Evolutionary conservation across 2,113 vertebrate genomes (phyloP).

Genomic region (Paralichthys olivaceus): DNA sequence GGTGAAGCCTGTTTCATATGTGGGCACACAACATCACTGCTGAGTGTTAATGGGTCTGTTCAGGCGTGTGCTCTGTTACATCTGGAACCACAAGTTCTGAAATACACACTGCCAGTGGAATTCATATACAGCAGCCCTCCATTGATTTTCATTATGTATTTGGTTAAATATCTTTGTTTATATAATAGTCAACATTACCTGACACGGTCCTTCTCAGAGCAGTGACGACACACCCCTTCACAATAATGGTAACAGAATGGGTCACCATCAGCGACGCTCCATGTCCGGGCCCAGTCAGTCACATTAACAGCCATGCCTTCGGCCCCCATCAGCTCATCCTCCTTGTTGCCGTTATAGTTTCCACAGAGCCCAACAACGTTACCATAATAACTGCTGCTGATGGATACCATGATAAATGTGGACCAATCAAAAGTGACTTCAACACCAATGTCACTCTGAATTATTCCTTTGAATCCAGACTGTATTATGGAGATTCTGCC

Average conservation of each 20-base stretch:
- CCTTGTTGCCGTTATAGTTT: conserved; percentile 34
- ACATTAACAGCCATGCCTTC: conserved; percentile 11
- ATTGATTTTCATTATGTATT: too few species aligned
- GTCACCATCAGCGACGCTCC: conserved; percentile 26
- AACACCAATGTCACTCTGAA: conserved; percentile 17
- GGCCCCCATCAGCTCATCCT: conserved; percentile 3
- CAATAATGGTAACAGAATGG: conserved; percentile 44
- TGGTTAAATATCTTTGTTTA: too few species aligned
- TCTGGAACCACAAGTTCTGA: too few species aligned
- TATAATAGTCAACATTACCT: conserved; percentile 11
- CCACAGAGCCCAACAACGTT: conserved; percentile 39
- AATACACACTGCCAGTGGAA: too few species aligned
- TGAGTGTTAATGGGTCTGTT: too few species aligned
- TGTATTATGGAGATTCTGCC: conserved; percentile 28
- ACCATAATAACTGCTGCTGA: conserved; percentile 48
- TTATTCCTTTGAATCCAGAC: conserved; percentile 18
- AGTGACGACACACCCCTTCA: conserved; percentile 21
- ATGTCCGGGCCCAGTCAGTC: conserved; percentile 14
- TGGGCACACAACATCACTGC: too few species aligned
- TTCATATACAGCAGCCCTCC: too few species aligned
- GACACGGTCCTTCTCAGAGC: conserved; percentile 16
- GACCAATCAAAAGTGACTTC: conserved; percentile 41
- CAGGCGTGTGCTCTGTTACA: too few species aligned
- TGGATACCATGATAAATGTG: conserved; percentile 17
- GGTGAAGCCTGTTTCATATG: too few species aligned